Evolutionary conservation across 1,140 invertebrate genomes (phyloP), one percentile per base, ranked within the genome.

Genomic region (Euwallacea fornicatus): DNA sequence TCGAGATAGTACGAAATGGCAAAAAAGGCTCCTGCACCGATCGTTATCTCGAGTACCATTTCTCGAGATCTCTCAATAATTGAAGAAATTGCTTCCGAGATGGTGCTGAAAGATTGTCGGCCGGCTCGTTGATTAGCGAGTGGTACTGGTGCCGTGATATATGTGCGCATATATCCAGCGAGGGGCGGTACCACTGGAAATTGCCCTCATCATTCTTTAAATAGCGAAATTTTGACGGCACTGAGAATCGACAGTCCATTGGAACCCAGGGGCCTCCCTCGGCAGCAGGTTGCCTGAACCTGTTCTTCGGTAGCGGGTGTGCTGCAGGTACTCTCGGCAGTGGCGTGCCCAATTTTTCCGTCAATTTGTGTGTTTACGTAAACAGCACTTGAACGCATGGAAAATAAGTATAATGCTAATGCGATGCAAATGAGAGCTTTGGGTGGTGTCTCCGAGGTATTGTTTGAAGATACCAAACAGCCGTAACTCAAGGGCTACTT

Each of bases 401-500:
- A 50, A 50, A 50, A 13, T 50, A 50, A 50, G 9, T 50, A 13
- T 50, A 11, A 10, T 6, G 21, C 21, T 1, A 33, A 33, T 2
- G 21, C 4, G 21, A 33, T 33, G 21, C 21, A 33, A 33, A 33
- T 33, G 21, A 33, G 21, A 33, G 21, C 21, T 10, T 50, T 50
- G 46, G 46, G 46, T 50, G 46, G 46, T 50, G 3, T 13, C 13
- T 3, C 6, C 46, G 13, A 11, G 2, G 13, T 6, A 50, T 11
- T 50, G 46, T 50, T 50, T 10, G 46, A 11, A 50, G 13, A 33
- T 33, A 50, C 9, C 46, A 13, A 50, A 13, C 55, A 2, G 55
- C 55, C 11, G 54, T 66, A 66, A 66, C 33, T 66, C 65, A 66
- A 58, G 53, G 7, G 54, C 54, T 66, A 44, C 42, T 66, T 66